These are phyloP conservation scores for Heliangelus exortis DNA, from an alignment of 2,797 vertebrate genomes.

Conservation along the genomic window DNA sequence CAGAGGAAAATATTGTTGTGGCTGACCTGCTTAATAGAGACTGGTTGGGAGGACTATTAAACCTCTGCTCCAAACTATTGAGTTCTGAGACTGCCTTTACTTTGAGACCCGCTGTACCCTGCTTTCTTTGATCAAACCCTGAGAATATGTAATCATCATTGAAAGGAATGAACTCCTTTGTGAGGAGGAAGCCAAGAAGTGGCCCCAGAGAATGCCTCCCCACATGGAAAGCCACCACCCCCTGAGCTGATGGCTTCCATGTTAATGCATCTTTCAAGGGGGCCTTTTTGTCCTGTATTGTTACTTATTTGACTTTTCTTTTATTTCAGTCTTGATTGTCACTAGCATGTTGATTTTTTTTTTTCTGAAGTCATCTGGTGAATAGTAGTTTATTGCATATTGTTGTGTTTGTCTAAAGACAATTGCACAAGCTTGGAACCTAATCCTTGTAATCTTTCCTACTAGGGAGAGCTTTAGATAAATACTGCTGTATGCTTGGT, in stretches of 20 bases:
- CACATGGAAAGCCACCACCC: conserved; percentile 1
- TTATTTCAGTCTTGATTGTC: conserved; percentile 54
- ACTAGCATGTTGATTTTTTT: not conserved
- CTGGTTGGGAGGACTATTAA: not conserved
- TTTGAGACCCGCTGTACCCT: not conserved
- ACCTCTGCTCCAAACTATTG: not conserved
- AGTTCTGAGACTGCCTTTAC: not conserved
- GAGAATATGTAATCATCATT: not conserved
- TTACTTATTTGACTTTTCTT: conserved; percentile 44
- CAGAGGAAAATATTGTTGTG: not conserved
- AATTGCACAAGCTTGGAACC: conserved; percentile 58
- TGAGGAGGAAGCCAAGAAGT: not conserved
- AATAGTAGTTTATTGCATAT: conserved; percentile 55
- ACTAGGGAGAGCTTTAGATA: conserved; percentile 39
- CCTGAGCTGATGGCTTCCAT: conserved; percentile 22
- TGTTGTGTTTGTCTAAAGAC: conserved; percentile 60
- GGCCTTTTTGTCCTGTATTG: conserved; percentile 25
- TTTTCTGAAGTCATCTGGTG: conserved; percentile 13
- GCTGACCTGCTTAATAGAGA: not conserved
- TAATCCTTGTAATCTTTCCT: conserved; percentile 61
- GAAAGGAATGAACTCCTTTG: not conserved
- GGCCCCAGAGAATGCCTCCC: not conserved
- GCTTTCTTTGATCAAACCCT: conserved; percentile 23
- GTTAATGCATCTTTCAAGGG: conserved; percentile 4
- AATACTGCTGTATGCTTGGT: conserved; percentile 48